Percentiles rank a stretch among this genome's conserved stretches.
Conservation (phyloP, 2,113 vertebrate genomes). For the Phalacrocorax aristotelis region DNA sequence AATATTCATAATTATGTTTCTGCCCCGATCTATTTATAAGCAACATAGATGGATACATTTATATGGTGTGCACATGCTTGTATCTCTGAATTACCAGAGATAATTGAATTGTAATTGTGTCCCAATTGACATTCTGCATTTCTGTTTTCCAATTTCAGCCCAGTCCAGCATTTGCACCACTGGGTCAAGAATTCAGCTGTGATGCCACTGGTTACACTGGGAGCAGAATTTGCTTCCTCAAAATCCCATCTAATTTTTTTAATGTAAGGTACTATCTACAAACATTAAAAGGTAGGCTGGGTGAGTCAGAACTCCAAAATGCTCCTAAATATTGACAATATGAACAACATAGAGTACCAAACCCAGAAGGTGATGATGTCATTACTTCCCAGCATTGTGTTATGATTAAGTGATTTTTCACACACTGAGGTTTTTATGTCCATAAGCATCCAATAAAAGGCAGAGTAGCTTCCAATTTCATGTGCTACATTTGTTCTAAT, state of each 20-base stretch:
- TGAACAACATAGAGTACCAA: not conserved
- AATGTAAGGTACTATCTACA: not conserved
- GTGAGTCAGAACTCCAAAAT: not conserved
- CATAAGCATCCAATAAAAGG: not conserved
- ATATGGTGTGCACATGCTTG: not conserved
- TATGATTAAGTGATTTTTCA: not conserved
- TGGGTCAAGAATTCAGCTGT: not conserved
- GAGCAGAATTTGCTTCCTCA: not conserved
- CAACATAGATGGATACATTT: fast-evolving
- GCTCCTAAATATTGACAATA: not conserved
- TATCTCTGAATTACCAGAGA: not conserved
- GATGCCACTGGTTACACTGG: not conserved
- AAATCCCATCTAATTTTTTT: not conserved
- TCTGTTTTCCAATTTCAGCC: not conserved
- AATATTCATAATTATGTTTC: not conserved
- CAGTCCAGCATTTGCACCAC: not conserved
- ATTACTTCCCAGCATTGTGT: not conserved
- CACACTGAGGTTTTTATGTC: not conserved
- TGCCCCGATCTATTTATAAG: not conserved
- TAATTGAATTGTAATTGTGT: not conserved
- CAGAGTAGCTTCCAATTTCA: not conserved
- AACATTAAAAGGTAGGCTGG: not conserved
- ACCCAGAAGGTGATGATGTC: not conserved
- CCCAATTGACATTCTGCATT: not conserved
- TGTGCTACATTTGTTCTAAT: not conserved